A percentile compares a stretch with the other conserved stretches of the same genome.
These are phyloP conservation scores for Monopterus albus DNA, from an alignment of 2,113 vertebrate genomes.

Conservation along the genomic window DNA sequence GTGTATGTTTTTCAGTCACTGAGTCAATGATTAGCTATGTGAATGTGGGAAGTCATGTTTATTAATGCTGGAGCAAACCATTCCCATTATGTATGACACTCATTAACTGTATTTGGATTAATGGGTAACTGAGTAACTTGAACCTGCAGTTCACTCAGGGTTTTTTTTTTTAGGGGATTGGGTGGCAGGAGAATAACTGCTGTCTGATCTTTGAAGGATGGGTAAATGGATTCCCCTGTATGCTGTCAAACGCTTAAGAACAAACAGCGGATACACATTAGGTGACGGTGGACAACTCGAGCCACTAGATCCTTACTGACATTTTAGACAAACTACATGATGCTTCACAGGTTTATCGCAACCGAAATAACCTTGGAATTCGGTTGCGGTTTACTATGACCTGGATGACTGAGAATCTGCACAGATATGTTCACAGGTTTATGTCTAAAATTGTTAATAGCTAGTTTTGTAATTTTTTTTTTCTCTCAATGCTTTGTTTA, in stretches of 20 bases:
- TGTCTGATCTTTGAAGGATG: slow-evolving; percentile 58
- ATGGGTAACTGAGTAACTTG: slow-evolving; percentile 69
- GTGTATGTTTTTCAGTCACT: slow-evolving; percentile 17
- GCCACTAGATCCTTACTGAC: neutral
- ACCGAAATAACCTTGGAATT: too few relatives aligned
- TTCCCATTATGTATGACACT: slow-evolving; percentile 61
- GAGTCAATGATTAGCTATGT: slow-evolving; percentile 50
- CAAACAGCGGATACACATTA: too few relatives aligned
- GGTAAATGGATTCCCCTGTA: slow-evolving; percentile 47
- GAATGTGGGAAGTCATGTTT: slow-evolving; percentile 63
- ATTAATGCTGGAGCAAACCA: slow-evolving; percentile 55
- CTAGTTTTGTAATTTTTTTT: neutral
- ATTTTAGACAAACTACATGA: neutral
- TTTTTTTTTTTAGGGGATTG: neutral
- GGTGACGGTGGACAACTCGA: slow-evolving; percentile 19
- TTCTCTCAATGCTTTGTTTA: neutral
- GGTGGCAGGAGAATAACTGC: slow-evolving; percentile 31
- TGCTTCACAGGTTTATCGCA: too few relatives aligned
- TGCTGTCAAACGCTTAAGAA: slow-evolving; percentile 40
- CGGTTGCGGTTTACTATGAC: too few relatives aligned
- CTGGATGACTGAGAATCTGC: too few relatives aligned
- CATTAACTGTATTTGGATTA: slow-evolving; percentile 71
- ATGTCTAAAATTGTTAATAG: neutral
- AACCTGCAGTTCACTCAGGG: slow-evolving; percentile 11
- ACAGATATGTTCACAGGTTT: too few relatives aligned